A percentile compares a stretch with the other conserved stretches of the same genome.
Evolutionary conservation across 2,888 invertebrate genomes (phyloP).

Genomic region (Horisme vitalbata): DNA sequence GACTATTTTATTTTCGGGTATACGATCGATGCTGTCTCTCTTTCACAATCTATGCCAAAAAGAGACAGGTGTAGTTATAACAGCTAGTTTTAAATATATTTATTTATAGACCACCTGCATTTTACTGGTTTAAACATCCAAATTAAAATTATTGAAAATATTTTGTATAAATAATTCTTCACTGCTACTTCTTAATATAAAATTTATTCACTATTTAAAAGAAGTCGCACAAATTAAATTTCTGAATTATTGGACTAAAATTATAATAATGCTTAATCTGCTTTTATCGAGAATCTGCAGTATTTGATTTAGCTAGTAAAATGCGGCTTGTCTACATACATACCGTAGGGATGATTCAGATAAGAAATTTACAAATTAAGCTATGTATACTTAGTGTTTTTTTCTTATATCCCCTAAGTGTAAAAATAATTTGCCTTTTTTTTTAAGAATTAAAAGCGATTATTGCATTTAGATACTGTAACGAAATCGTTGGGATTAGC

Average conservation of each 20-base stretch:
- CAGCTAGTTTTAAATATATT: neutral
- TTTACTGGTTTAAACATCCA: constrained; percentile 9
- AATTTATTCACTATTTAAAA: constrained; percentile 4
- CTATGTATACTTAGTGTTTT: no score
- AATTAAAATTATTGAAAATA: neutral
- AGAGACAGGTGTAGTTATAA: constrained; percentile 8
- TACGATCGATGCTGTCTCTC: constrained; percentile 27
- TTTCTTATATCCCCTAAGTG: no score
- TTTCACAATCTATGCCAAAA: constrained; percentile 14
- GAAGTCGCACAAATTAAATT: constrained; percentile 13
- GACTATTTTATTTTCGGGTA: constrained; percentile 22
- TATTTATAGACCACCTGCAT: constrained; percentile 1
- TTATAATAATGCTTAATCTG: neutral
- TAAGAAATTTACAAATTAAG: no score
- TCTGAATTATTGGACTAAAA: no score
- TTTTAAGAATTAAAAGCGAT: no score
- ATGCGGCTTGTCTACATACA: constrained; percentile 3
- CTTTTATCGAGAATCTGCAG: no score
- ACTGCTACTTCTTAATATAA: neutral
- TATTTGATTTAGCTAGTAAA: constrained; percentile 6
- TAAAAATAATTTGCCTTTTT: no score
- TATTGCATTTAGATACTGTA: no score
- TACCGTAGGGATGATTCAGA: no score
- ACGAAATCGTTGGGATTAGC: no score
- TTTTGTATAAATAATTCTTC: neutral